Base-by-base conservation (phyloP, 2,888 invertebrate species). In the Amphipyra berbera region DNA sequence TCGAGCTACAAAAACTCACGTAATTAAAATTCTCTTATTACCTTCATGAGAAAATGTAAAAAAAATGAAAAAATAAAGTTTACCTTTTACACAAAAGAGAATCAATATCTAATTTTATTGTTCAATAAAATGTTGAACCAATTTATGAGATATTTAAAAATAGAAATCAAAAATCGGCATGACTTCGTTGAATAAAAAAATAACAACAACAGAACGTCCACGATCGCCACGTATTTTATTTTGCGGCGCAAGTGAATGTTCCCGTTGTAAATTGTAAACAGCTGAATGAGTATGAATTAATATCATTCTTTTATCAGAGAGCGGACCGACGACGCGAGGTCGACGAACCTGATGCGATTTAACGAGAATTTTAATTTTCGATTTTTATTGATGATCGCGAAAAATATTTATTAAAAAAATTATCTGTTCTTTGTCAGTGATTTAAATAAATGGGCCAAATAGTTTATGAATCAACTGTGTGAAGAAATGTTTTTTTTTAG, bases 301-400 rank as follows among this genome's bases (percentile, higher is more conserved):
- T 87, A 86, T 88, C 82, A 89, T 90, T 89, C 82, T 88, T 90
- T 88, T 89, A 89, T 88, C 86, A 81, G 81, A 83, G 73, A 77
- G 75, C 85, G 82, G 86, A 84, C 83, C 90, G 86, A 84, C 85
- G 78, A 68, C 59, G 75, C 69, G 83, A 73, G 90, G 88, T 89
- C 88, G 79, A 67, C 69, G 88, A 88, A 86, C 88, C 78, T 52
- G 79, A 72, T 72, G 68, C 56, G 44, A 50, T 41, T 63, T 61
- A 35, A 77, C 73, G 81, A 83, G 79, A 82, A 78, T 78, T 77
- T 82, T 82, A 73, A 77, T 82, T 84, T 86, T 82, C 73, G 38
- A 37, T 47, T 66, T 68, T 72, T 77, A 61, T 78, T 73, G 61
- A 60, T 67, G 73, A 65, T 0, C 4, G 0, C 7, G 14, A 8